phyloP scores from a whole-genome alignment of 64 coral and sea anemone species.

The Montipora cactus region DNA sequence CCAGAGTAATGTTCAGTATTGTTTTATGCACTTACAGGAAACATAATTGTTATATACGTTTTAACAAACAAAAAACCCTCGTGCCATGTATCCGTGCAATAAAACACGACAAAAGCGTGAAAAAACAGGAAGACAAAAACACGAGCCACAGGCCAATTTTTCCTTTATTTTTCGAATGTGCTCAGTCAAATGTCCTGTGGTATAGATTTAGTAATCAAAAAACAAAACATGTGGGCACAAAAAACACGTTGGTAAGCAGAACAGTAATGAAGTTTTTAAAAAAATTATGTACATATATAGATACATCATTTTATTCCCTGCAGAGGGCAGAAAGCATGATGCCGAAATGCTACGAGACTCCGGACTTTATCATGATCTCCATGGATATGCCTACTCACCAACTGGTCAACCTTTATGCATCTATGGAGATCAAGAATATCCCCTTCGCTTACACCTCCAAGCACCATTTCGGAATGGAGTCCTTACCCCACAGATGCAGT shows the following conservation, averaged over 20 bases:
- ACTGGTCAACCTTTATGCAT: neutral
- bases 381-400: neutral
- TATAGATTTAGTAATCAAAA: too few species aligned
- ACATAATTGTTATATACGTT: neutral
- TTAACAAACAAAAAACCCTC: too few species aligned
- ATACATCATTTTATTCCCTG: slow-evolving; percentile 17
- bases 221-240: too few species aligned
- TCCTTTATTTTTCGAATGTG: too few species aligned
- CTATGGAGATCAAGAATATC: neutral
- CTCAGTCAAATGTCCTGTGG: too few species aligned
- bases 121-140: too few species aligned
- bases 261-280: slow-evolving; percentile 11
- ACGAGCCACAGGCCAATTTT: too few species aligned
- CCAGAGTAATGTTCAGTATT: neutral
- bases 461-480: neutral
- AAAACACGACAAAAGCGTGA: too few species aligned
- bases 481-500: neutral
- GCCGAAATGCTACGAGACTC: neutral
- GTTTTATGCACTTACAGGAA: slow-evolving; percentile 30
- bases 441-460: neutral
- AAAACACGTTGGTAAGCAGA: slow-evolving; percentile 12
- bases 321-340: slow-evolving; percentile 23
- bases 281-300: slow-evolving; percentile 31
- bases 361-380: slow-evolving; percentile 3
- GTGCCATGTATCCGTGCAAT: too few species aligned